phyloP scores from a whole-genome alignment of 2,113 vertebrate species.

The Gavialis gangeticus region DNA sequence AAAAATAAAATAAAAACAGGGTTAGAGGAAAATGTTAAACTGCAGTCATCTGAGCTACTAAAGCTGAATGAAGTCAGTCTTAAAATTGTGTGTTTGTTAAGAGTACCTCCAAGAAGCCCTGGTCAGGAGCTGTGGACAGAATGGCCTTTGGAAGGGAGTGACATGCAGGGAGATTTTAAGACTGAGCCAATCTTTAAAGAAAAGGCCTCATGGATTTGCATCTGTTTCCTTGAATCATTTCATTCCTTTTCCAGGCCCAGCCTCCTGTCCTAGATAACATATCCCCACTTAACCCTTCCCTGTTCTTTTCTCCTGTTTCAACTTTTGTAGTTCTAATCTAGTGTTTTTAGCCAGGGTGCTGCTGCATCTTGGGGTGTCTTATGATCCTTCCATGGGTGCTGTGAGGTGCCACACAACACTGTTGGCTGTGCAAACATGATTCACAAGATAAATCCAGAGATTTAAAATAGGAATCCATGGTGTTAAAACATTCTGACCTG shows the following conservation, averaged over 20 bases:
- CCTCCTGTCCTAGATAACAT: neutral
- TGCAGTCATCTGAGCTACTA: neutral
- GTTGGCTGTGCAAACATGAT: too few species aligned
- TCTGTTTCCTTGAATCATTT: neutral
- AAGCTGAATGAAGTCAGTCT: conserved; percentile 28
- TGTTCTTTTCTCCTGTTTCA: neutral
- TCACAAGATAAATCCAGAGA: too few species aligned
- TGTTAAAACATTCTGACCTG: too few species aligned
- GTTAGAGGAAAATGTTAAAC: neutral
- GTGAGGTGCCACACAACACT: too few species aligned
- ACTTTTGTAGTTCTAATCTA: too few species aligned
- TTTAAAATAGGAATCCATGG: too few species aligned
- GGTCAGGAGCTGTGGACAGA: accelerated
- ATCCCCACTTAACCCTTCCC: neutral
- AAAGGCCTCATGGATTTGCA: neutral
- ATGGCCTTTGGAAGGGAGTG: neutral
- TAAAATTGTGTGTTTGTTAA: neutral
- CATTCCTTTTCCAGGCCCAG: neutral
- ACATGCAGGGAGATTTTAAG: too few species aligned
- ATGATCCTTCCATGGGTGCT: too few species aligned
- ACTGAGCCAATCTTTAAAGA: neutral
- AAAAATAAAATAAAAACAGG: neutral
- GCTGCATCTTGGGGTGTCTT: too few species aligned
- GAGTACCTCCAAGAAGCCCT: neutral
- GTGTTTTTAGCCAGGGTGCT: too few species aligned